These are phyloP conservation scores for Varanus komodoensis DNA, from an alignment of 2,113 vertebrate genomes.

Conservation along the genomic window DNA sequence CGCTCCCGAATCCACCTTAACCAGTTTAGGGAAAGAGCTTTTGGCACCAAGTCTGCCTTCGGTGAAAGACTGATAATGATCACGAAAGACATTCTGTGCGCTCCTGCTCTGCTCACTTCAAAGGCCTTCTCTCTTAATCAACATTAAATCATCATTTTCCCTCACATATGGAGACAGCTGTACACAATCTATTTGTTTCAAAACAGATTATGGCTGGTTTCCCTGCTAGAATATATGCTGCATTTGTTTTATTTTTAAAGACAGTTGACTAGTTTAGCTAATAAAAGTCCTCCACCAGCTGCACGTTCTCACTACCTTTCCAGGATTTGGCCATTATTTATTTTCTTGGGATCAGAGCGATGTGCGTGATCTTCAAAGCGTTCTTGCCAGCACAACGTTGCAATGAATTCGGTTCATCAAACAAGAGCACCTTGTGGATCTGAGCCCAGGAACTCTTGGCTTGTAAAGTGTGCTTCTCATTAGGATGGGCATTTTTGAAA, in stretches of 20 bases:
- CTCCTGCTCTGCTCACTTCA: constrained; percentile 81
- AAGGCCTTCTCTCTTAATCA: constrained; percentile 83
- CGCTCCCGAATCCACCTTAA: constrained; percentile 82
- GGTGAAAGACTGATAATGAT: constrained; percentile 85
- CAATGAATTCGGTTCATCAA: neutral
- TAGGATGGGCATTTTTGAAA: neutral
- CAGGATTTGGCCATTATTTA: constrained; percentile 19
- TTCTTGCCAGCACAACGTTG: neutral
- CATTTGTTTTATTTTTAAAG: constrained; percentile 64
- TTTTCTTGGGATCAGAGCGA: constrained; percentile 30
- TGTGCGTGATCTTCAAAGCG: neutral
- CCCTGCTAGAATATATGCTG: constrained; percentile 75
- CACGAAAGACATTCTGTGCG: constrained; percentile 76
- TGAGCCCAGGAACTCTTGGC: constrained; percentile 9
- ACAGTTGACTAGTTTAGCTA: constrained; percentile 23
- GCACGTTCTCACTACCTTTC: constrained; percentile 22
- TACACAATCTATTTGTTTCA: constrained; percentile 87
- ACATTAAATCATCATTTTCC: constrained; percentile 86
- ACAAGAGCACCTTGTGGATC: neutral
- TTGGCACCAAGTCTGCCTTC: constrained; percentile 83
- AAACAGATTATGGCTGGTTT: constrained; percentile 81
- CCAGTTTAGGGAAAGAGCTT: constrained; percentile 78
- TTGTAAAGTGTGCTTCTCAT: constrained; percentile 1
- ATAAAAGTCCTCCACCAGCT: constrained; percentile 41
- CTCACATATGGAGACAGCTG: constrained; percentile 80